Evolutionary conservation across 2,113 vertebrate species (phyloP).

Genomic region (Camarhynchus parvulus): DNA sequence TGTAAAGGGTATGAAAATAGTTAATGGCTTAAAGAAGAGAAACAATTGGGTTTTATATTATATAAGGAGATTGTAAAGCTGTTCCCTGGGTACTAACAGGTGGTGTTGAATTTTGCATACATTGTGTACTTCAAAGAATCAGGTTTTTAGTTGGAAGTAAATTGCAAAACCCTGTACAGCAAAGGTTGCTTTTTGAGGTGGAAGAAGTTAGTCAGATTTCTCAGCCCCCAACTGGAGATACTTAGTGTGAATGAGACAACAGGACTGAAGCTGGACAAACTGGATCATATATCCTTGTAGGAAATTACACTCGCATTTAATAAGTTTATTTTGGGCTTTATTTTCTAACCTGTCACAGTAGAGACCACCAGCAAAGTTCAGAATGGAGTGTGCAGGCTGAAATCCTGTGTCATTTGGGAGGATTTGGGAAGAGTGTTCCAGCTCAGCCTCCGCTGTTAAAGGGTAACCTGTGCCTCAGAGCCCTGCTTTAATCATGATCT

Average conservation of each 20-base stretch:
- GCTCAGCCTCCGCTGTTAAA: background rate
- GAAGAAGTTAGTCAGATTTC: background rate
- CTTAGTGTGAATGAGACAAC: background rate
- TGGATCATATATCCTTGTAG: background rate
- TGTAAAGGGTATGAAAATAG: slow-evolving; percentile 40
- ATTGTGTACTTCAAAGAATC: background rate
- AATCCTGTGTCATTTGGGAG: background rate
- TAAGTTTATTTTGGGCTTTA: background rate
- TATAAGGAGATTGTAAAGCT: slow-evolving; percentile 36
- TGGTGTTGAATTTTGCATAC: slow-evolving; percentile 31
- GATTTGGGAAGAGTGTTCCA: background rate
- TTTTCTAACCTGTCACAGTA: background rate
- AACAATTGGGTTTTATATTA: slow-evolving; percentile 30
- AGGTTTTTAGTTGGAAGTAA: background rate
- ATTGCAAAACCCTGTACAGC: background rate
- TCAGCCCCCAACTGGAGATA: accelerated
- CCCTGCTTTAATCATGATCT: background rate
- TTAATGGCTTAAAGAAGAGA: slow-evolving; percentile 50
- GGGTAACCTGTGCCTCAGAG: background rate
- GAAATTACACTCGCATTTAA: background rate
- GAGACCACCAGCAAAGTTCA: background rate
- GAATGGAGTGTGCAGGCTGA: background rate
- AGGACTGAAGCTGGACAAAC: background rate
- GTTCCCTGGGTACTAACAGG: slow-evolving; percentile 7
- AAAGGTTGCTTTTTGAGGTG: background rate